Conservation (phyloP, 2,113 vertebrate species). For the Acanthochromis polyacanthus region DNA sequence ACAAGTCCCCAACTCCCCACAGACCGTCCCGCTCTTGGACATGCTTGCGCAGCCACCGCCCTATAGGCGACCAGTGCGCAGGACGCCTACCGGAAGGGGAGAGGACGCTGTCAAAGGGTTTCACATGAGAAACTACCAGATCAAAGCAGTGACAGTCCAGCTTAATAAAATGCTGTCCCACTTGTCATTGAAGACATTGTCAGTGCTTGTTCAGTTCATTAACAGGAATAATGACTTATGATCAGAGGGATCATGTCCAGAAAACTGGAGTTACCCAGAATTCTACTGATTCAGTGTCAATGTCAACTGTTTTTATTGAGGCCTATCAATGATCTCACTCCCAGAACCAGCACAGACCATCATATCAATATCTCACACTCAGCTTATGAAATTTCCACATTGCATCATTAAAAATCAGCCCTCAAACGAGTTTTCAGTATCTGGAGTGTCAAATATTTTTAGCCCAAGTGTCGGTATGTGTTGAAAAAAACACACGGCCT, state of each 20-base stretch:
- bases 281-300: neutral
- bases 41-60: slow-evolving; percentile 79
- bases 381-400: neutral
- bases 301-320: slow-evolving; percentile 4
- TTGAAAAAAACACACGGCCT: neutral
- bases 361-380: neutral
- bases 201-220: slow-evolving; percentile 15
- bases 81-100: slow-evolving; percentile 8
- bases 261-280: too few relatives aligned
- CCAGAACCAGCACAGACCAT: neutral
- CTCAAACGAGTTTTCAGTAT: neutral
- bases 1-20: slow-evolving; percentile 58
- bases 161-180: slow-evolving; percentile 26
- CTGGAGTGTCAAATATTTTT: neutral
- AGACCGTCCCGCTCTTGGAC: slow-evolving; percentile 69
- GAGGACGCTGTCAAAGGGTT: neutral
- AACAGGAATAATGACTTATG: neutral
- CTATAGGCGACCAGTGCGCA: slow-evolving; percentile 68
- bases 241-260: neutral
- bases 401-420: neutral
- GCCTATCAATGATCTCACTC: neutral
- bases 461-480: slow-evolving; percentile 4
- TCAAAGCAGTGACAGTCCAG: slow-evolving; percentile 15
- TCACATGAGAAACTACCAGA: slow-evolving; percentile 25
- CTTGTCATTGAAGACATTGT: slow-evolving; percentile 12